Evolutionary conservation across 2,797 vertebrate species (phyloP).

Genomic region (Enteromius fasciolatus): DNA sequence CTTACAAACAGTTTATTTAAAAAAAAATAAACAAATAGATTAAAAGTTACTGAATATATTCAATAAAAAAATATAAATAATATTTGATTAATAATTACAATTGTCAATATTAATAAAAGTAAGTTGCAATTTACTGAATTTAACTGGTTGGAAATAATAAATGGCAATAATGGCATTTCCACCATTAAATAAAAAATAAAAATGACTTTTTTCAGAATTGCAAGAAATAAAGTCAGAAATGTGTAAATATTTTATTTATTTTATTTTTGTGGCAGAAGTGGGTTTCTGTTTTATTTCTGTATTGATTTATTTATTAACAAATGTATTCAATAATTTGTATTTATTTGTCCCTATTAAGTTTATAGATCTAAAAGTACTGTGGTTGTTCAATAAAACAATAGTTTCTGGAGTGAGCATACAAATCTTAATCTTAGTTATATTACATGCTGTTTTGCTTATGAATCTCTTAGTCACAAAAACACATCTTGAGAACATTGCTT

Average conservation of each 20-base stretch:
- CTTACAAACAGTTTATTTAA: too few species aligned
- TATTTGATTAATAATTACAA: background rate
- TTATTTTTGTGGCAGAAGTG: too few species aligned
- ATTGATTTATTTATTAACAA: background rate
- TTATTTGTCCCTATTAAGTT: background rate
- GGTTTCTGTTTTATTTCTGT: background rate
- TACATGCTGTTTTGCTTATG: background rate
- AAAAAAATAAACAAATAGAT: background rate
- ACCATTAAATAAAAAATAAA: too few species aligned
- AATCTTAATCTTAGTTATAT: background rate
- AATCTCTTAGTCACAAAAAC: background rate
- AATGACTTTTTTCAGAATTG: too few species aligned
- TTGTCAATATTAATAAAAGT: background rate
- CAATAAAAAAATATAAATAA: background rate
- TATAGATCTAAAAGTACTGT: background rate
- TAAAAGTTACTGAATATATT: background rate
- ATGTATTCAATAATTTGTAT: too few species aligned
- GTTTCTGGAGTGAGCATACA: background rate
- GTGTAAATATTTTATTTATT: too few species aligned
- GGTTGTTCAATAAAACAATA: background rate
- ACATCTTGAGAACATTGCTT: background rate
- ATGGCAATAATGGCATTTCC: too few species aligned
- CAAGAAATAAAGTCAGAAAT: too few species aligned
- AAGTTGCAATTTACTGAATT: background rate
- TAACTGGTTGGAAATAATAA: background rate